Evolutionary conservation across 2,113 vertebrate species (phyloP), one percentile per base, ranked within the genome.

Genomic region (Rhinolophus ferrumequinum): DNA sequence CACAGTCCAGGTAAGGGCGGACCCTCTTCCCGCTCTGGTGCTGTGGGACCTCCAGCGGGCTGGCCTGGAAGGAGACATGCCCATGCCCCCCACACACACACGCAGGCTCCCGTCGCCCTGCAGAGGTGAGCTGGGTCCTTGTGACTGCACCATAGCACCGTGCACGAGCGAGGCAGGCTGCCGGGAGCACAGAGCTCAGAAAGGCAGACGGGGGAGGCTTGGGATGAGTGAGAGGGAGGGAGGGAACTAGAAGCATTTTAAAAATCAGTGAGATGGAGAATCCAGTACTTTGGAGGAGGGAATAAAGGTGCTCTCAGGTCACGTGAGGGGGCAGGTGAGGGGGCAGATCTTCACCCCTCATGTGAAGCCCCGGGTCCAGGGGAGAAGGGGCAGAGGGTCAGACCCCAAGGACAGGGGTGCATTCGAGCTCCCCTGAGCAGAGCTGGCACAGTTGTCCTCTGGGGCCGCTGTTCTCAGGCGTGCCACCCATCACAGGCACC

Each of bases 1-100:
- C 98, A 98, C 94, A 98, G 97, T 92, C 92, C 99, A 98, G 99
- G 99, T 99, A 97, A 96, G 97, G 44, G 6, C 3, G 10, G 19
- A 2, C 38, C 3, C 0, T 38, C 44, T 75, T 70, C 33, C 18
- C n/a, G 47, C 5, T 60, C 6, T 12, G n/a, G 18, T 52, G 12
- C 24, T 19, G 1, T 14, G 56, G 54, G 88, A 21, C 69, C 15
- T 44, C 6, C 2, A 3, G 70, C 3, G 19, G 62, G 13, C 41
- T 11, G 14, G 6, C 21, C n/a, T 58, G 15, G 93, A 88, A 38
- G 8, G 28, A 56, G 54, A 28, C 13, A 1, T 12, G 8, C 7
- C 52, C 9, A 0, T 64, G 50, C 26, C 44, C 8, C 56, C 16
- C 21, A 24, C 7, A 0, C 52, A 4, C 72, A 7, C 2, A 18